phyloP scores from a whole-genome alignment of 2,113 vertebrate genomes.

The Dendrocopos noguchii region DNA sequence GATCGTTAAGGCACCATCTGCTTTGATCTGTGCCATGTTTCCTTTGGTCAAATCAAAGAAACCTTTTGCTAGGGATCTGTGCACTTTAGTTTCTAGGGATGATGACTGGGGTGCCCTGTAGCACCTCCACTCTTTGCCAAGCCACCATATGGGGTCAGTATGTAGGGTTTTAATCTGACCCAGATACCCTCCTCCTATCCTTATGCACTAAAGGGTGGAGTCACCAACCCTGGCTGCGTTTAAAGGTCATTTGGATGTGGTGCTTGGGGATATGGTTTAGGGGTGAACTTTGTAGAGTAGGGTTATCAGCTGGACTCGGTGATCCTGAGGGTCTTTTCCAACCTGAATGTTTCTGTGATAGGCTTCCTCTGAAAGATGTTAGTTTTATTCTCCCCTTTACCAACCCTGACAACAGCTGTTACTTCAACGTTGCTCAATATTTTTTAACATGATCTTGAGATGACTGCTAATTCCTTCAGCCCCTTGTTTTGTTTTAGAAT shows the following conservation, averaged over 20 bases:
- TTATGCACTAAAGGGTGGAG: neutral
- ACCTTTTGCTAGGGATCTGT: neutral
- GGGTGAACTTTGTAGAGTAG: no score
- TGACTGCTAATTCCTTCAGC: conserved; percentile 10
- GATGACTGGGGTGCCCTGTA: neutral
- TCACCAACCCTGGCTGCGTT: no score
- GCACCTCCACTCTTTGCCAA: neutral
- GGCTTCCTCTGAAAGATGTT: neutral
- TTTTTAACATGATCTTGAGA: neutral
- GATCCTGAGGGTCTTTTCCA: no score
- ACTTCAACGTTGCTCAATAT: conserved; percentile 43
- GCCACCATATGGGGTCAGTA: neutral
- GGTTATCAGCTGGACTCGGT: no score
- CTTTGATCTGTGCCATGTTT: neutral
- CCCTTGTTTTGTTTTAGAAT: conserved; percentile 45
- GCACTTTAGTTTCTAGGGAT: neutral
- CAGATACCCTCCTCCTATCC: neutral
- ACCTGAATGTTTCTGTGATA: no score
- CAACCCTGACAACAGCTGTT: neutral
- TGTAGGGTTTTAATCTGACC: neutral
- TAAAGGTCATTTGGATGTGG: no score
- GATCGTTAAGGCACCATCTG: fast-evolving
- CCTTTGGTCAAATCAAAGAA: neutral
- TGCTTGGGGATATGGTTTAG: no score
- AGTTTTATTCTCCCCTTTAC: neutral